A percentile compares a stretch with the other conserved stretches of the same genome.
Evolutionary conservation across 2,113 vertebrate species (phyloP).

Genomic region (Thalassoma bifasciatum): DNA sequence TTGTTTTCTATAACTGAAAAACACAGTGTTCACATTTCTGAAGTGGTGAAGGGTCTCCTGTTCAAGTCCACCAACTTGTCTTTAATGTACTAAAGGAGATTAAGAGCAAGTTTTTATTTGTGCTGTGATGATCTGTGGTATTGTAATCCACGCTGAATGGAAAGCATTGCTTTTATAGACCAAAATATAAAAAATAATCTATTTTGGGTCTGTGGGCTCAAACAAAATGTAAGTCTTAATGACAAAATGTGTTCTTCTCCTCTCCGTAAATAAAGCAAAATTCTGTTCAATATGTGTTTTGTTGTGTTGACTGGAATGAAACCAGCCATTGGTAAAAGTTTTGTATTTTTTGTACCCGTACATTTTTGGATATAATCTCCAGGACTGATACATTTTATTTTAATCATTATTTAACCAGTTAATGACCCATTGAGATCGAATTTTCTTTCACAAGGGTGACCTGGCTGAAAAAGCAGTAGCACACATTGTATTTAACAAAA

Average conservation of each 20-base stretch:
- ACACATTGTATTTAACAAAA: too few relatives aligned
- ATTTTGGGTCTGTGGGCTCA: constrained; percentile 85
- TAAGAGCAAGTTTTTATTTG: constrained; percentile 64
- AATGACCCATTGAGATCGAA: too few relatives aligned
- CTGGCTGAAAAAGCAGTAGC: too few relatives aligned
- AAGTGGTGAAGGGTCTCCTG: constrained; percentile 65
- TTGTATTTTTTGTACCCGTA: too few relatives aligned
- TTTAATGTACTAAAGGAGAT: constrained; percentile 66
- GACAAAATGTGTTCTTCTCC: constrained; percentile 86
- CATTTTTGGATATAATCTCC: too few relatives aligned
- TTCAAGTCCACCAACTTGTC: constrained; percentile 56
- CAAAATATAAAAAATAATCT: constrained; percentile 77
- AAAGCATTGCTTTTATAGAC: constrained; percentile 80
- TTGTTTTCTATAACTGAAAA: constrained; percentile 65
- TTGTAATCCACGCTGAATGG: constrained; percentile 80
- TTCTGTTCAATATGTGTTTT: constrained; percentile 71
- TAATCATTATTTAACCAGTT: too few relatives aligned
- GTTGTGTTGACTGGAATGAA: constrained; percentile 9
- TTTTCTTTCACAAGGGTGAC: too few relatives aligned
- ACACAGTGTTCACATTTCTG: constrained; percentile 67
- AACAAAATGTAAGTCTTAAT: constrained; percentile 90
- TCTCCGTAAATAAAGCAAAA: constrained; percentile 83
- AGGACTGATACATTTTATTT: too few relatives aligned
- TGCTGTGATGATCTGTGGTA: constrained; percentile 78
- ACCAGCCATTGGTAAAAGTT: not conserved